Base-by-base conservation (phyloP, 1,140 invertebrate genomes). In the Magallana ariakensis region DNA sequence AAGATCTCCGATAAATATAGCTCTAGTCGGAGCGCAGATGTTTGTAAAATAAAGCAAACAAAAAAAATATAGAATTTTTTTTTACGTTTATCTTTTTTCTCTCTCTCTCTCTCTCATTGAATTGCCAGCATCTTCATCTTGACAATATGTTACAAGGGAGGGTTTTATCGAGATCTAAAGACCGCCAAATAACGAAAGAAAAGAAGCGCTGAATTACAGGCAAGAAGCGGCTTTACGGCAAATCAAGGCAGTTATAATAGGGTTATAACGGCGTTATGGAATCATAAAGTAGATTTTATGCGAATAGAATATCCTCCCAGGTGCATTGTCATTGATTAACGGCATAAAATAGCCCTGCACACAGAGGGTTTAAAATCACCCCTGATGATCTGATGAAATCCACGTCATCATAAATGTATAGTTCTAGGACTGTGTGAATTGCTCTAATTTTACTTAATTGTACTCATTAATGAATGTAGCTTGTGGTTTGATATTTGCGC, bases 131-230 rank as follows among this genome's bases (percentile, higher is more conserved):
- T 33, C 33, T 46, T 26, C 66, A 75, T 75, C 26, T 75, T 22
- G 66, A 75, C 22, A 75, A 75, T 75, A 26, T 75, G 66, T 75
- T 75, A 75, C 66, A 26, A 75, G 19, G 22, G 22, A 75, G 22
- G 13, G 3, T 60, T 60, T 60, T 60, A 60, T 75, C 22, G 22
- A 26, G 66, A 75, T 75, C 66, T 75, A 33, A 75, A 33, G 66
- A 75, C 66, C 22, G 33, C 22, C 22, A 26, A 75, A 13, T 19
- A 26, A 13, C 33, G 66, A 46, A 75, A 26, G 66, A 75, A 22
- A 16, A 75, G 7, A 75, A 75, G 66, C 66, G 66, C 10, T 19
- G 66, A 75, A 33, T 75, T 10, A 75, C 7, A 46, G 66, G 26
- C 10, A 75, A 75, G 9, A 13, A 22, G 33, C 19, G 4, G 66